Percentiles rank a stretch among this genome's conserved stretches.
Conservation (phyloP, 2,797 vertebrate genomes). For the Cynodonichthys magdalenae region DNA sequence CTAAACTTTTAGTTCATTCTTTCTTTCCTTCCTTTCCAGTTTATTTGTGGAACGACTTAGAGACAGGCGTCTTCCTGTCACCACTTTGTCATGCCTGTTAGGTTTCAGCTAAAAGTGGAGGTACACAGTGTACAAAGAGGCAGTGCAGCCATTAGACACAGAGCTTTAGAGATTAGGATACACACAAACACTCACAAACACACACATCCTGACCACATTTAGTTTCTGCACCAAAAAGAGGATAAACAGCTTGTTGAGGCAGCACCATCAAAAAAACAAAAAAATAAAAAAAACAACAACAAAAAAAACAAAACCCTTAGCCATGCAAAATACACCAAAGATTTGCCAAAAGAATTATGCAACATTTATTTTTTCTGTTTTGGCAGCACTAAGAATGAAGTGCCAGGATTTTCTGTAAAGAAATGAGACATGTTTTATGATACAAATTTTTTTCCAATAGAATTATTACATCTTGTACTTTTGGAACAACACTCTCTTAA, state of each 20-base stretch:
- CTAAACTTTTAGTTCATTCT: neutral
- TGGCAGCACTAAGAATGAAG: slow-evolving; percentile 50
- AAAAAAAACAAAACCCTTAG: slow-evolving; percentile 33
- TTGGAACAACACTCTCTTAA: slow-evolving; percentile 51
- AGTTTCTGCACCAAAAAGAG: slow-evolving; percentile 67
- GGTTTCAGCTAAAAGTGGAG: slow-evolving; percentile 50
- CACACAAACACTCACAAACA: slow-evolving; percentile 55
- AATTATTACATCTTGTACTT: slow-evolving; percentile 48
- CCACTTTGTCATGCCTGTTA: slow-evolving; percentile 56
- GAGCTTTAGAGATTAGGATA: slow-evolving; percentile 75
- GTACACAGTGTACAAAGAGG: slow-evolving; percentile 66
- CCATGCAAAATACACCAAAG: slow-evolving; percentile 35
- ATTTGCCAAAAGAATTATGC: slow-evolving; percentile 36
- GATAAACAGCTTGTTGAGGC: slow-evolving; percentile 62
- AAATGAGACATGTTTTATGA: slow-evolving; percentile 31
- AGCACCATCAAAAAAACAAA: slow-evolving; percentile 41
- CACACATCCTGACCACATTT: slow-evolving; percentile 36
- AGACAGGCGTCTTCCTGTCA: slow-evolving; percentile 44
- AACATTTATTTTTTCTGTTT: slow-evolving; percentile 41
- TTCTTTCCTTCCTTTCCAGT: slow-evolving; percentile 10
- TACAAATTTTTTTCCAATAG: slow-evolving; percentile 29
- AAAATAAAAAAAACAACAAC: too few species aligned
- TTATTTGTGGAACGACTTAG: slow-evolving; percentile 30
- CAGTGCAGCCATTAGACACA: slow-evolving; percentile 78
- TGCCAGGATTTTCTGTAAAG: slow-evolving; percentile 47